Evolutionary conservation across 2,888 invertebrate species (phyloP), one percentile per base, ranked within the genome.

Genomic region (Xanthostigma xanthostigma): DNA sequence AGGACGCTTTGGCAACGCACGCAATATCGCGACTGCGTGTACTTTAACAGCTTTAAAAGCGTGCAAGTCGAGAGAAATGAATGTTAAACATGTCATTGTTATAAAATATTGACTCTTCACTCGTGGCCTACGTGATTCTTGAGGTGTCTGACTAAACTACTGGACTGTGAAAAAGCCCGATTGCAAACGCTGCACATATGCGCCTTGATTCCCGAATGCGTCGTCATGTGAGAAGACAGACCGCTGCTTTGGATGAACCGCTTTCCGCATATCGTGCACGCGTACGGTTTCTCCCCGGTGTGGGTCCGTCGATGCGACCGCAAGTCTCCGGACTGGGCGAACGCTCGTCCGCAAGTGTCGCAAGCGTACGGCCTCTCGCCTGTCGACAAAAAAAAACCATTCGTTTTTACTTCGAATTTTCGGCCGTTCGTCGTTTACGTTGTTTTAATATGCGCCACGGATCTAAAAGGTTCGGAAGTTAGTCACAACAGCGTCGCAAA

Each of bases 301-400:
- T 55, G 54, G 9, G 47, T 53, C 27, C 55, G 53, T 44, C 53
- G 53, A 42, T 58, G 58, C 8, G 55, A 52, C 13, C 51, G 49
- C 34, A 57, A 46, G 49, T 58, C 58, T 17, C 56, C 55, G 4
- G 55, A 55, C 45, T 56, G 56, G 4, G 56, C 56, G 45, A 58
- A 59, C 8, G 51, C 52, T 35, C 55, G 48, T n/a, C 51, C 53
- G 42, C 58, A 59, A 10, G 45, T 49, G 8, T 45, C 33, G 49
- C 58, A 58, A 9, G 50, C 51, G 46, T 57, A 57, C 1, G 58
- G 58, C 36, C 55, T 55, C 50, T 58, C 59, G 34, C 57, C 57
- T 54, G 44, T 6, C 50, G 45, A 41, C 11, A 44, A 13, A 17
- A 47, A 44, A 36, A 36, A 35, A 39, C 14, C 6, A 27, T n/a